Conservation (phyloP, 2,888 invertebrate species). For the Papilio elwesi region DNA sequence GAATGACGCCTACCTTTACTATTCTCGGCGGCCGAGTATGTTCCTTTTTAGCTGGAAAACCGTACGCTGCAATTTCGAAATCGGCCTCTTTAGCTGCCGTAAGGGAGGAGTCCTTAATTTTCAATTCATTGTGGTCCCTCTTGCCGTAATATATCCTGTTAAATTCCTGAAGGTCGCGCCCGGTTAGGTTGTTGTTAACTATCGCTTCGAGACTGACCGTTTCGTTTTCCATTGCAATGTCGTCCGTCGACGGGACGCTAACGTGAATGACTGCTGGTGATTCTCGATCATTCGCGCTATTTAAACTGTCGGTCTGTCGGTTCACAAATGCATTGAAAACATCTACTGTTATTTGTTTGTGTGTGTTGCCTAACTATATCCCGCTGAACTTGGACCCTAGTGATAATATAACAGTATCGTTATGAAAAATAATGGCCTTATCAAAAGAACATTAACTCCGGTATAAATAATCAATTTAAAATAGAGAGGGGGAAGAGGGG, state of each 20-base stretch:
- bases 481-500: neutral
- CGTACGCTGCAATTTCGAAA: conserved; percentile 79
- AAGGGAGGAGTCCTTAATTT: conserved; percentile 76
- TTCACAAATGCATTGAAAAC: conserved; percentile 53
- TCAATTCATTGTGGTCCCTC: conserved; percentile 67
- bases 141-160: conserved; percentile 78
- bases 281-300: conserved; percentile 50
- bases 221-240: conserved; percentile 70
- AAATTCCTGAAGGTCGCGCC: conserved; percentile 75
- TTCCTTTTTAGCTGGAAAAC: conserved; percentile 76
- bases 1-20: conserved; percentile 94
- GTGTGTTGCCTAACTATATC: conserved; percentile 60
- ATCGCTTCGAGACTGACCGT: conserved; percentile 75
- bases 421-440: conserved; percentile 71
- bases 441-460: conserved; percentile 30
- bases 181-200: conserved; percentile 72
- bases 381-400: conserved; percentile 71
- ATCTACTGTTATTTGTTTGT: conserved; percentile 45
- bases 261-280: conserved; percentile 52
- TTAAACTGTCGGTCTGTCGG: conserved; percentile 65
- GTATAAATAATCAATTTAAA: conserved; percentile 15
- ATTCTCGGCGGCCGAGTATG: conserved; percentile 87
- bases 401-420: conserved; percentile 62
- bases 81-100: conserved; percentile 83
- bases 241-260: conserved; percentile 47